Conservation (phyloP, 2,888 invertebrate species). For the Scrobipalpa costella region DNA sequence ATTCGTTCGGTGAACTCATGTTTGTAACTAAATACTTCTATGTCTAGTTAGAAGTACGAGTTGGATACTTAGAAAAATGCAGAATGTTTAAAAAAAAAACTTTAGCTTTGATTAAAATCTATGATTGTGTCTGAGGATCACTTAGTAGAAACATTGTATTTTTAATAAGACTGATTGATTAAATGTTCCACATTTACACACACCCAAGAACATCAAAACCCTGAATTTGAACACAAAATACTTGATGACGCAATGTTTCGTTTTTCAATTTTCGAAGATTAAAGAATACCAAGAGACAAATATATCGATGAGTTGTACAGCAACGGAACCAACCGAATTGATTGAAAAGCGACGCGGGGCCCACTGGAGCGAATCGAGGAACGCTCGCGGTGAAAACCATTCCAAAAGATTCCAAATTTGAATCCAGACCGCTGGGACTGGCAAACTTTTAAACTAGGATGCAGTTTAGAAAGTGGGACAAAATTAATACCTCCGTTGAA, state of each 20-base stretch:
- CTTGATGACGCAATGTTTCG: too few relatives aligned
- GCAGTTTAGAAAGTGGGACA: conserved; percentile 9
- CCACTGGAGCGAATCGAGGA: conserved; percentile 36
- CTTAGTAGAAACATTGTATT: too few relatives aligned
- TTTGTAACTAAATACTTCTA: too few relatives aligned
- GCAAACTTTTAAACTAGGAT: conserved; percentile 18
- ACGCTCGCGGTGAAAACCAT: conserved; percentile 42
- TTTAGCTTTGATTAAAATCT: too few relatives aligned
- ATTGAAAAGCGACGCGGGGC: conserved; percentile 47
- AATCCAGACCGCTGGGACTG: conserved; percentile 33
- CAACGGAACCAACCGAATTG: conserved; percentile 36
- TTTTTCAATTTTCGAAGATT: not conserved
- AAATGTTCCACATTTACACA: too few relatives aligned
- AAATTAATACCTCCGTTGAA: conserved; percentile 14
- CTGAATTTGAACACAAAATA: not conserved
- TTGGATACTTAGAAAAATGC: too few relatives aligned
- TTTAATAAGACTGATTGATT: too few relatives aligned
- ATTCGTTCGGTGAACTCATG: too few relatives aligned
- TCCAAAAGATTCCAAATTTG: conserved; percentile 48
- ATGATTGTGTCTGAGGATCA: too few relatives aligned
- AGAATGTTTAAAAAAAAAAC: too few relatives aligned
- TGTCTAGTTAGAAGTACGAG: too few relatives aligned
- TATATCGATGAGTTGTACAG: conserved; percentile 37
- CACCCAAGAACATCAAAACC: too few relatives aligned
- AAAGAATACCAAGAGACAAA: not conserved